Percentiles rank a stretch among this genome's conserved stretches.
Evolutionary conservation across 2,888 invertebrate species (phyloP).

Genomic region (Embidobia sp.): DNA sequence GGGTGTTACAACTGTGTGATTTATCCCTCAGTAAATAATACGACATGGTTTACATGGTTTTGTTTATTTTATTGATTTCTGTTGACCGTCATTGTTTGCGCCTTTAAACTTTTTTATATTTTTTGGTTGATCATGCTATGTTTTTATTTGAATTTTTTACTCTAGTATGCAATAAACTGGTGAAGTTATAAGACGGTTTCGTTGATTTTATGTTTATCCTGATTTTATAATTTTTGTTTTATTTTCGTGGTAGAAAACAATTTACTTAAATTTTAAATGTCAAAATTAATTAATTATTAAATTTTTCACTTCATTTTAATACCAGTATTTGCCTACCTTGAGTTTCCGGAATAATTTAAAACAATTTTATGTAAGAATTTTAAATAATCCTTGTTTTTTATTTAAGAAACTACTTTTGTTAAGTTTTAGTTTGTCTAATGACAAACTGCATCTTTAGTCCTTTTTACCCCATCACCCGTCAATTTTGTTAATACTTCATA

Average conservation of each 20-base stretch:
- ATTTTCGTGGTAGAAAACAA: too few relatives aligned
- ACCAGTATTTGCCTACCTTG: too few relatives aligned
- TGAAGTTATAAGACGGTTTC: conserved; percentile 9
- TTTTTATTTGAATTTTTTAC: conserved; percentile 21
- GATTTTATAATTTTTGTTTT: neutral
- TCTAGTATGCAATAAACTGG: conserved; percentile 19
- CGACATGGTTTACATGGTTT: conserved; percentile 9
- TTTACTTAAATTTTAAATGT: too few relatives aligned
- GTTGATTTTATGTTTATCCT: conserved; percentile 24
- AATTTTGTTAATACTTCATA: conserved; percentile 1
- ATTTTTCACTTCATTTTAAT: too few relatives aligned
- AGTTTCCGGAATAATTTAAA: too few relatives aligned
- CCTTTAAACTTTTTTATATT: conserved; percentile 17
- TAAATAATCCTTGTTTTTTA: neutral
- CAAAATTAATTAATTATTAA: too few relatives aligned
- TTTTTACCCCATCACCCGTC: neutral
- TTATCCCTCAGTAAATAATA: conserved; percentile 34
- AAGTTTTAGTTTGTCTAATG: neutral
- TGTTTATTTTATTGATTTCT: conserved; percentile 39
- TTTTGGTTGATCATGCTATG: conserved; percentile 5
- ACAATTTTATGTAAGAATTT: too few relatives aligned
- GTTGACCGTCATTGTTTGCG: conserved; percentile 24
- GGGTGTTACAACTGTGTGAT: conserved; percentile 58
- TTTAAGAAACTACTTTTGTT: neutral
- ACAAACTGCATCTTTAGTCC: neutral